These are phyloP conservation scores for Babylonia areolata DNA, from an alignment of 1,140 invertebrate genomes.

Conservation along the genomic window DNA sequence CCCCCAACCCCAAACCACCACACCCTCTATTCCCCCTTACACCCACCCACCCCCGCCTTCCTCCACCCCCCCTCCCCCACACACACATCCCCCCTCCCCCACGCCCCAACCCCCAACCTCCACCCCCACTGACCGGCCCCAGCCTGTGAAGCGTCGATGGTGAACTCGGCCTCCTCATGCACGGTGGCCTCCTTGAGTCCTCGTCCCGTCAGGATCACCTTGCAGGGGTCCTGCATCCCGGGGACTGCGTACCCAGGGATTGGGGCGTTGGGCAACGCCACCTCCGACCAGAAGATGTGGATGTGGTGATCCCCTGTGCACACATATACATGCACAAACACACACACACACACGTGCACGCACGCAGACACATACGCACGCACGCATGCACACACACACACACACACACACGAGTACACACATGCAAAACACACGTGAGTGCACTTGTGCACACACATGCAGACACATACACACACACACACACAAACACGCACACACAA, in stretches of 20 bases:
- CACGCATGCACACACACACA: too few species aligned
- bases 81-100: not conserved
- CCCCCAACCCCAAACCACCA: not conserved
- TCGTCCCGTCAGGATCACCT: conserved; percentile 84
- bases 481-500: too few species aligned
- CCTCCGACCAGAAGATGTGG: conserved; percentile 79
- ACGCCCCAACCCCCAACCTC: too few species aligned
- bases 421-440: too few species aligned
- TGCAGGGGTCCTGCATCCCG: conserved; percentile 61
- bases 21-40: not conserved
- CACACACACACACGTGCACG: too few species aligned
- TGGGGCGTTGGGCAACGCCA: conserved; percentile 78
- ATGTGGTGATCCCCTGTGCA: conserved; percentile 77
- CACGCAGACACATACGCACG: too few species aligned
- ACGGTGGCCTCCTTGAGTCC: conserved; percentile 92
- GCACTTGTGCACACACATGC: too few species aligned
- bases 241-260: conserved; percentile 67
- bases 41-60: not conserved
- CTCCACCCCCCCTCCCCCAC: not conserved
- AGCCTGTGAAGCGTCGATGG: conserved; percentile 92
- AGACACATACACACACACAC: too few species aligned
- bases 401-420: too few species aligned
- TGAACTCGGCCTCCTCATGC: conserved; percentile 93
- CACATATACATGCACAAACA: not conserved
- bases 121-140: conserved; percentile 46